Base-by-base conservation (phyloP, 2,888 invertebrate genomes). In the Panopea generosa region DNA sequence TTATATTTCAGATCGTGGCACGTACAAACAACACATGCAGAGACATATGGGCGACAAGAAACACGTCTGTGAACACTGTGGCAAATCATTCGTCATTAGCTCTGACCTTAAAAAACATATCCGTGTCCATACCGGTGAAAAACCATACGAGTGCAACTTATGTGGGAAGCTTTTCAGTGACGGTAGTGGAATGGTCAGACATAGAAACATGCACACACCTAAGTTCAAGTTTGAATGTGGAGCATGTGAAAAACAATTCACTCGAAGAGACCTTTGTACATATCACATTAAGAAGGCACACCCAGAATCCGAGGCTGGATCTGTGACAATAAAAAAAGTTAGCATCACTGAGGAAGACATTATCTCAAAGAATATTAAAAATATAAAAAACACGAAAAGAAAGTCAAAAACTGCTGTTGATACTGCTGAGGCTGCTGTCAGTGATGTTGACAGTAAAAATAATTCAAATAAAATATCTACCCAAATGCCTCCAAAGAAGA, bases 1-100 rank as follows among this genome's bases (percentile, higher is more conserved):
- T n/a, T n/a, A n/a, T n/a, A 6, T 56, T 71, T 26, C 65, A 77
- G 77, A 77, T 50, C 56, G 65, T 14, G 60, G 72, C 0, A 69
- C 52, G 6, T 72, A 49, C 33, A 60, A 52, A 26, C 68, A 72
- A 33, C 77, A 77, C 40, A 20, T 47, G 26, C 56, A 59, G 55
- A 53, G 77, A 9, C 77, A 77, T 29, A 56, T 60, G 18, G 72
- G 69, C 7, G 45, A 60, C 49, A 77, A 72, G 69, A 53, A 60
- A 16, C 72, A 77, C 20, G 61, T 69, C 1, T 77, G 77, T 26
- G 68, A 72, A 40, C 72, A 77, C 27, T 77, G 77, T 49, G 77
- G 69, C 0, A 73, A 69, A 40, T 55, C 68, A 1, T 77, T 72
- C 24, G 68, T 77, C 14, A 72, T 60, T 6, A 38, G 67, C 22